Base-by-base conservation (phyloP, 2,888 invertebrate genomes). In the Zelleria hepariella region DNA sequence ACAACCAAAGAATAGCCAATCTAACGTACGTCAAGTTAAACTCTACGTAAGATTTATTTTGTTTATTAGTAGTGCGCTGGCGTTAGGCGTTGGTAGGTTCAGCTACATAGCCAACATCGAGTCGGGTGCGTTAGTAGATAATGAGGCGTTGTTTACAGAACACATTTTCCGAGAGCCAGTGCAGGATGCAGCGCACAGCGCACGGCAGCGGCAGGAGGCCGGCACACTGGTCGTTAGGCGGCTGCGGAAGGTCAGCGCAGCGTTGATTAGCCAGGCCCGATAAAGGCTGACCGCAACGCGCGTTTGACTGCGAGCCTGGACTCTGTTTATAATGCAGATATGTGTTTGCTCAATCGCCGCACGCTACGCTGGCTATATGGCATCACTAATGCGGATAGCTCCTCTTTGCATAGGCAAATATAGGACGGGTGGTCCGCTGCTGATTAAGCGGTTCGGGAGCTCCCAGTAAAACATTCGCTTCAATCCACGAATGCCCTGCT, bases 381-480 rank as follows among this genome's bases (percentile, higher is more conserved):
- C 88, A 88, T 89, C 85, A 87, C 85, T 88, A 88, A 89, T 89
- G 86, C 74, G 86, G 82, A 85, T 78, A 77, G 73, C 78, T 82
- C 82, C 87, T 88, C 89, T 89, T 89, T 89, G 88, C 89, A 89
- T 89, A 89, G 83, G 87, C 86, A 89, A 89, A 89, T 87, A 87
- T 86, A 86, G 86, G 85, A 84, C 86, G 83, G 83, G 78, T 77
- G 80, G 81, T 73, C 78, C 82, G 74, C 77, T 77, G 83, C 85
- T 88, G 87, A 87, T 87, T 88, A 87, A 87, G 84, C 85, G 84
- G 84, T 84, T 55, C 32, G 32, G 32, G 20, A 55, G 55, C 15
- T 53, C 53, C 53, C 49, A 21, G 55, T 21, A 32, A 55, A 55
- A 32, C 55, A 55, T 55, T 47, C 59, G 25, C 21, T 54, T 54